Evolutionary conservation across 2,797 vertebrate species (phyloP).

Genomic region (Poecilia wingei): DNA sequence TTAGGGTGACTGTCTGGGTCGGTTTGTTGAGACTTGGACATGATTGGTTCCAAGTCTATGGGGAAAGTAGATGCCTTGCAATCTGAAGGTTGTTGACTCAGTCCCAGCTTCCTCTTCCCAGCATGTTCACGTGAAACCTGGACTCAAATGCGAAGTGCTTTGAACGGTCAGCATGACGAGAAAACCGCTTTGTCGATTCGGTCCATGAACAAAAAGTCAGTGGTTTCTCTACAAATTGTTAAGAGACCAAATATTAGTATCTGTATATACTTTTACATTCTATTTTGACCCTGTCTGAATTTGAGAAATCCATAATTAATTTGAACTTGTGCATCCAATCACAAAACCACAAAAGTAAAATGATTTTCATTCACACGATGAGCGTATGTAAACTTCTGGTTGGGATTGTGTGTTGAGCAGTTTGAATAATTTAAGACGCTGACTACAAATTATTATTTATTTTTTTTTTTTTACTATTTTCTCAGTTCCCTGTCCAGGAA

Average conservation of each 20-base stretch:
- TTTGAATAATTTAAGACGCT: not conserved
- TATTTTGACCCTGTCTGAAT: not conserved
- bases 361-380: not conserved
- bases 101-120: not conserved
- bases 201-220: not conserved
- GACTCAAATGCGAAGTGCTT: not conserved
- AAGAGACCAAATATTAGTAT: not conserved
- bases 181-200: not conserved
- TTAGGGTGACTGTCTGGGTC: not conserved
- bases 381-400: not conserved
- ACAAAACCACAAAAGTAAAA: not conserved
- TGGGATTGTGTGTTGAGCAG: not conserved
- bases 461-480: slow-evolving; percentile 49
- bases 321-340: not conserved
- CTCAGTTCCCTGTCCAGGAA: slow-evolving; percentile 91
- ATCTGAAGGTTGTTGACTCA: not conserved
- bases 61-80: not conserved
- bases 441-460: not conserved
- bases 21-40: not conserved
- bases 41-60: not conserved
- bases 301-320: not conserved
- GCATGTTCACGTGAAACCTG: not conserved
- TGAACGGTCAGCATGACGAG: not conserved
- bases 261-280: not conserved
- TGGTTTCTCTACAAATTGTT: not conserved